Evolutionary conservation across 2,888 invertebrate species (phyloP), one percentile per base, ranked within the genome.

Genomic region (Ischnura elegans): DNA sequence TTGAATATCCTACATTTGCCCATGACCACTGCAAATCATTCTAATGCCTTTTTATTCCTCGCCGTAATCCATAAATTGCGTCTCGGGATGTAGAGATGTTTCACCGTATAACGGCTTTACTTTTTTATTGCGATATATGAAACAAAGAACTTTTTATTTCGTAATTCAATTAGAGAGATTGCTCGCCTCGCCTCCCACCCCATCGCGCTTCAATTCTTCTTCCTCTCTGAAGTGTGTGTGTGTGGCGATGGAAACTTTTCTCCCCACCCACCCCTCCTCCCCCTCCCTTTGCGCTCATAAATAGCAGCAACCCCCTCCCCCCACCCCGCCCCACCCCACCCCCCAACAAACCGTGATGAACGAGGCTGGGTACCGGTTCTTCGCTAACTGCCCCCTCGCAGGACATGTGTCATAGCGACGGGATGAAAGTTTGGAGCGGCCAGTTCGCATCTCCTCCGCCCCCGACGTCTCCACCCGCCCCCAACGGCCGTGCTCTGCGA

Each of bases 131-230:
- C 66, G 76, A 29, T 13, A 76, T 13, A 76, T 10, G 36, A 76
- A 10, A 76, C 29, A 76, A 61, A 76, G 29, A 10, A 10, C 29
- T 61, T 19, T 76, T 36, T 36, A 29, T 36, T 13, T 76, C 76
- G 76, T 76, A 76, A 76, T 76, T 76, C 36, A 76, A 76, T 76
- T 76, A 76, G 36, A 76, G 76, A 76, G 36, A 76, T 76, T 76
- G 76, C 16, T 76, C 76, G 76, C 76, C 76, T n/a, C n/a, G 25
- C 76, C 76, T 76, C 76, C 36, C 76, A 36, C n/a, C n/a, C n/a
- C n/a, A n/a, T n/a, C n/a, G n/a, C n/a, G 76, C 76, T 29, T 76
- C 76, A 76, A n/a, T 76, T 76, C 76, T 76, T 76, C 36, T 76
- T 76, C 76, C 76, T 36, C 76, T 36, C 76, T 36, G 36, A 8